These are phyloP conservation scores for Pipa parva DNA, from an alignment of 2,113 vertebrate genomes.

Conservation along the genomic window DNA sequence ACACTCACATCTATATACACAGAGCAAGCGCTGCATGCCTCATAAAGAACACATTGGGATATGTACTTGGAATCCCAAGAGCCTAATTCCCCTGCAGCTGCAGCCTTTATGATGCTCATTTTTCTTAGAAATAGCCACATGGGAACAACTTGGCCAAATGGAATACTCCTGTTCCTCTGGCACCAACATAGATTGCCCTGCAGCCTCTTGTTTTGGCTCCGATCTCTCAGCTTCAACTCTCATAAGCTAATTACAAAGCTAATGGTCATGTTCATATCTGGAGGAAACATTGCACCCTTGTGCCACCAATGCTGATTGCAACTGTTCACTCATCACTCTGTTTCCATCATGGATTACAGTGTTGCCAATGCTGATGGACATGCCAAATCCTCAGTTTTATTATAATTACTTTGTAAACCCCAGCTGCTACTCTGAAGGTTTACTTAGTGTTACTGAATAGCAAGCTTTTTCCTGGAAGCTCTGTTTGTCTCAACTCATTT, in stretches of 20 bases:
- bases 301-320: slow-evolving; percentile 6
- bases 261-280: slow-evolving; percentile 25
- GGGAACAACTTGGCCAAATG: slow-evolving; percentile 32
- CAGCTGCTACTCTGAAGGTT: not conserved
- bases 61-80: slow-evolving; percentile 21
- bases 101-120: slow-evolving; percentile 34
- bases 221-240: slow-evolving; percentile 7
- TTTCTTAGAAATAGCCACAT: slow-evolving; percentile 22
- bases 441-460: not conserved
- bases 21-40: not conserved
- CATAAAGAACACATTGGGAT: slow-evolving; percentile 15
- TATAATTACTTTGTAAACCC: slow-evolving; percentile 8
- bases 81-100: slow-evolving; percentile 24
- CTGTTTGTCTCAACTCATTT: too few species aligned
- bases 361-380: slow-evolving; percentile 8
- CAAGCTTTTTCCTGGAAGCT: too few species aligned
- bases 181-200: not conserved
- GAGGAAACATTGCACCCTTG: slow-evolving; percentile 3
- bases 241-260: slow-evolving; percentile 22
- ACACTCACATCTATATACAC: slow-evolving; percentile 11
- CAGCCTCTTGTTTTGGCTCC: slow-evolving; percentile 20
- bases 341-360: not conserved
- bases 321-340: slow-evolving; percentile 15
- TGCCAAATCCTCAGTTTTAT: not conserved
- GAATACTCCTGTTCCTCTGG: slow-evolving; percentile 1